Evolutionary conservation across 2,797 vertebrate species (phyloP).

Genomic region (Myotis vivesi): DNA sequence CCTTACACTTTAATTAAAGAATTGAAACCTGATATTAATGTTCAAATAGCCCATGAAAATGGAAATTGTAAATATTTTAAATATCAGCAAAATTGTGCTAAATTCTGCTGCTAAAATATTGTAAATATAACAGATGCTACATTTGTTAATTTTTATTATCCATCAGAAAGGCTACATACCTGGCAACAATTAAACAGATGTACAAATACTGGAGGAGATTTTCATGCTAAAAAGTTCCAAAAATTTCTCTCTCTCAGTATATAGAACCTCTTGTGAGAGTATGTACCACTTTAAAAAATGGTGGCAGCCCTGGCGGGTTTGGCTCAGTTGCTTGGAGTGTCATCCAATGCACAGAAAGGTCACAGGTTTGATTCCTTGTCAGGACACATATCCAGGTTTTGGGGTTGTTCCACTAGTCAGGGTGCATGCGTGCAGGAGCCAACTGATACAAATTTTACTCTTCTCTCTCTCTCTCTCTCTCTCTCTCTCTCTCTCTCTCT

Average conservation of each 20-base stretch:
- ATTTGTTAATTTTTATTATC: constrained; percentile 75
- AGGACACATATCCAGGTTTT: neutral
- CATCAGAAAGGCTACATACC: constrained; percentile 49
- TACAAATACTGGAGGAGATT: constrained; percentile 2
- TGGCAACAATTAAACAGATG: constrained; percentile 72
- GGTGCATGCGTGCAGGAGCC: neutral
- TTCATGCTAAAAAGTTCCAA: constrained; percentile 58
- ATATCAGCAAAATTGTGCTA: constrained; percentile 66
- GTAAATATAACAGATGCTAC: constrained; percentile 67
- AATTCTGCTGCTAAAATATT: constrained; percentile 68
- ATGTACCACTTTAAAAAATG: neutral
- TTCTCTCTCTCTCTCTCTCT: neutral
- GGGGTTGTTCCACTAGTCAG: neutral
- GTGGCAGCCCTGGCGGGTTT: neutral
- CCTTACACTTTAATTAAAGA: constrained; percentile 74
- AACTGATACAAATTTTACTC: neutral
- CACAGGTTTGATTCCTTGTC: neutral
- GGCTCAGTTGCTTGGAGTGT: neutral
- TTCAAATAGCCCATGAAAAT: constrained; percentile 61
- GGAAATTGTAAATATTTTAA: constrained; percentile 76
- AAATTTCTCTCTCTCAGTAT: constrained; percentile 49
- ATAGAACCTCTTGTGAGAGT: constrained; percentile 31
- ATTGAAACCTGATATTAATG: constrained; percentile 68
- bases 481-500: neutral
- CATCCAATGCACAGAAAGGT: neutral